A percentile compares a stretch with the other conserved stretches of the same genome.
phyloP scores from a whole-genome alignment of 2,113 vertebrate species.

The Girardinichthys multiradiatus region DNA sequence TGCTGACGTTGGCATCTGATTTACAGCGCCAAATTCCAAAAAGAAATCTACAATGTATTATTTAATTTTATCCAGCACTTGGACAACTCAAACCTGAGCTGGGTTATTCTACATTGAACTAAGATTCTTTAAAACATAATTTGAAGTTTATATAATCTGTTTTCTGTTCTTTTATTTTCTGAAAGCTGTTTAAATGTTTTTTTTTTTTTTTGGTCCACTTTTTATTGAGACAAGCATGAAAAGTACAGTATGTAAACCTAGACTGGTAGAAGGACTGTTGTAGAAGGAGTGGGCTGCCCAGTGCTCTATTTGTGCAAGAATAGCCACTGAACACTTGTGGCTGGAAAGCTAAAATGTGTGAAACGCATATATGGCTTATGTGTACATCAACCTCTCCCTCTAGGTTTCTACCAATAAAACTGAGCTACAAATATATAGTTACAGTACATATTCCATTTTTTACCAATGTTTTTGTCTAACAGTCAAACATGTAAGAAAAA shows the following conservation, averaged over 20 bases:
- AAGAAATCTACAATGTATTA: not conserved
- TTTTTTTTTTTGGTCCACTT: too few species aligned
- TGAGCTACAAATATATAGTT: conserved; percentile 31
- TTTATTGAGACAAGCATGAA: too few species aligned
- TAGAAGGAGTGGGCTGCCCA: not conserved
- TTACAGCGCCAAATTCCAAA: too few species aligned
- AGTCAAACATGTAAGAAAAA: not conserved
- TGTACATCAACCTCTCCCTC: conserved; percentile 1
- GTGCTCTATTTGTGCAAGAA: not conserved
- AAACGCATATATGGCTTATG: not conserved
- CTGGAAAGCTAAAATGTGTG: not conserved
- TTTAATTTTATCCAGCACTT: too few species aligned
- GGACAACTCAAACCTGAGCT: too few species aligned
- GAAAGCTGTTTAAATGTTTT: too few species aligned
- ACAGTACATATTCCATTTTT: not conserved
- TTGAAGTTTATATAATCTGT: too few species aligned
- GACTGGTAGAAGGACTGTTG: not conserved
- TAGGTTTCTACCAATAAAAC: conserved; percentile 4
- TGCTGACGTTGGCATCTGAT: not conserved
- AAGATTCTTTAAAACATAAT: too few species aligned
- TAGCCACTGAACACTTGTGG: not conserved
- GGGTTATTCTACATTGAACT: too few species aligned
- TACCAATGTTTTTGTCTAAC: not conserved
- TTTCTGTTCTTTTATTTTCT: too few species aligned
- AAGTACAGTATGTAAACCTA: too few species aligned